A percentile compares a stretch with the other conserved stretches of the same genome.
Conservation (phyloP, 2,888 invertebrate genomes). For the Blomia tropicalis region DNA sequence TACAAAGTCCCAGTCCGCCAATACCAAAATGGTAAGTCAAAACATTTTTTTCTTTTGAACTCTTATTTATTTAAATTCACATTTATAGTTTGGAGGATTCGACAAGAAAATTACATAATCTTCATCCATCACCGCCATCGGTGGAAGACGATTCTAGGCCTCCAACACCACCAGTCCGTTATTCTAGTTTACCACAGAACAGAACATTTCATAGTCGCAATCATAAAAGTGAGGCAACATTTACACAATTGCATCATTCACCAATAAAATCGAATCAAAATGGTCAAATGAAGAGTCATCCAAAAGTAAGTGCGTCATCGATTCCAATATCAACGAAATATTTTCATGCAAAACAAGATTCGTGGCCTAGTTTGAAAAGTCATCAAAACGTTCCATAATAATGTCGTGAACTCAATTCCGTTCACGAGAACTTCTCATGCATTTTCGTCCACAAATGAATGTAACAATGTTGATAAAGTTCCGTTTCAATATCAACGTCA, state of each 20-base stretch:
- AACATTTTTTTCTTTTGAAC: not conserved
- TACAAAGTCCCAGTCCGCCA: conserved; percentile 12
- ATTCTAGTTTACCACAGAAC: conserved; percentile 20
- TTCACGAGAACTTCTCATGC: too few relatives aligned
- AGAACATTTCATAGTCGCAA: conserved; percentile 9
- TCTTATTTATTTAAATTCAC: not conserved
- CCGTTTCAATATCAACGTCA: not conserved
- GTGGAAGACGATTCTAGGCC: conserved; percentile 16
- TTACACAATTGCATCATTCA: not conserved
- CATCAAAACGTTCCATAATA: conserved; percentile 10
- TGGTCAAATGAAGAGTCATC: not conserved
- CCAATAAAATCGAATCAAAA: not conserved
- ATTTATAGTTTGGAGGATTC: not conserved
- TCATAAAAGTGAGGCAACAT: not conserved
- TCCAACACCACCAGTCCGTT: conserved; percentile 22
- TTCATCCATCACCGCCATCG: not conserved
- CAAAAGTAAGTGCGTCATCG: not conserved
- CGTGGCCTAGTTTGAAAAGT: conserved; percentile 5
- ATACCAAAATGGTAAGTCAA: conserved; percentile 18
- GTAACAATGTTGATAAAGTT: too few relatives aligned
- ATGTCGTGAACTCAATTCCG: conserved; percentile 4
- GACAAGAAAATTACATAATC: not conserved
- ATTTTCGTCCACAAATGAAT: too few relatives aligned
- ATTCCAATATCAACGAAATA: too few relatives aligned
- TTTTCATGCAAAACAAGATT: conserved; percentile 3